These are phyloP conservation scores for Acinonyx jubatus DNA, from an alignment of 2,113 vertebrate species.

Conservation along the genomic window DNA sequence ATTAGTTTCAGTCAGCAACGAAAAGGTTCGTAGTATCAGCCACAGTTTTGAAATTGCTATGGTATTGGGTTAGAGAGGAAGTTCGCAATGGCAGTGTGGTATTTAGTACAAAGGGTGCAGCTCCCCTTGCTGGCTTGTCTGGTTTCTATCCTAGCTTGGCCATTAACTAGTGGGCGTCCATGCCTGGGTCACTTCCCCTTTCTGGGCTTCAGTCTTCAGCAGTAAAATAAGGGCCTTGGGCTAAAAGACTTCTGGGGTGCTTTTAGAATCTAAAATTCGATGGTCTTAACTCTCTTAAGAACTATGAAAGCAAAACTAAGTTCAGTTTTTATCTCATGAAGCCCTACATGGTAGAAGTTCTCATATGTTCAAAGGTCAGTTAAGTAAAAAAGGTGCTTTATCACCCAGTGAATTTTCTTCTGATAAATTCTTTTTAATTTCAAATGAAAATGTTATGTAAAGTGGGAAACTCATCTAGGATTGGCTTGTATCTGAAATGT, in stretches of 20 bases:
- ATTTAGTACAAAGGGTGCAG: neutral
- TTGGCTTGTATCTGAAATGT: neutral
- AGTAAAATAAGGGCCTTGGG: neutral
- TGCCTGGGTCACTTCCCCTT: neutral
- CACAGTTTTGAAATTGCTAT: neutral
- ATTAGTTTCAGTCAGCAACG: neutral
- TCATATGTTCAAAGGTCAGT: neutral
- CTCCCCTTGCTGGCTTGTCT: neutral
- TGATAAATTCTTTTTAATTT: neutral
- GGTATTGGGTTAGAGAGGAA: neutral
- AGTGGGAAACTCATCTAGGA: neutral
- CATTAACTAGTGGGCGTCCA: neutral
- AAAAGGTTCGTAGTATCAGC: neutral
- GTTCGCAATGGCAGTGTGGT: neutral
- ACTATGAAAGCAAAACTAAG: neutral
- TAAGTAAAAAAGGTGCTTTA: neutral
- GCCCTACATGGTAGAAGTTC: neutral
- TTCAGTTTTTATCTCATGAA: neutral
- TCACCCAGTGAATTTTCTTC: neutral
- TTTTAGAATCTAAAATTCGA: neutral
- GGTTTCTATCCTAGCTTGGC: neutral
- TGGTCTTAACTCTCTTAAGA: neutral
- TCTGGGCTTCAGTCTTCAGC: neutral
- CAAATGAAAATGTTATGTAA: neutral
- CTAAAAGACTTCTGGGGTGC: neutral